Conservation (phyloP, 1,140 invertebrate genomes). For the Drosophila lini region DNA sequence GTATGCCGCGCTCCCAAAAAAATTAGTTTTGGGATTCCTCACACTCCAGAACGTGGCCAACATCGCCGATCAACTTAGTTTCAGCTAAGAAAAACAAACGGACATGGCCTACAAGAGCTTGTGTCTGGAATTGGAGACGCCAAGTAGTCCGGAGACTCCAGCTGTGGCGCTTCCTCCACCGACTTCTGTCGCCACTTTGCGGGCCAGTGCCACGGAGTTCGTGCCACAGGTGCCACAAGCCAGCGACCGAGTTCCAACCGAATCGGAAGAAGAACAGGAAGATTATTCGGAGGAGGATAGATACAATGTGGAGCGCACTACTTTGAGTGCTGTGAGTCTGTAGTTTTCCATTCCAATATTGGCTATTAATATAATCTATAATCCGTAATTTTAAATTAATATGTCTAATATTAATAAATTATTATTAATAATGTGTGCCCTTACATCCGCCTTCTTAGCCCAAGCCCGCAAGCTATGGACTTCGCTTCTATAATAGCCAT, state of each 20-base stretch:
- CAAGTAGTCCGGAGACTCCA: neutral
- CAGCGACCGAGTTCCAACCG: slow-evolving; percentile 7
- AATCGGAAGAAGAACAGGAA: slow-evolving; percentile 14
- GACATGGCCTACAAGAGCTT: slow-evolving; percentile 13
- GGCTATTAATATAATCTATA: neutral
- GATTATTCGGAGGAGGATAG: slow-evolving; percentile 13
- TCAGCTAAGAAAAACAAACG: neutral
- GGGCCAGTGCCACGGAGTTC: slow-evolving; percentile 41
- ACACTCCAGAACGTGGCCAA: slow-evolving; percentile 10
- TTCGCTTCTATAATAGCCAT: slow-evolving; percentile 17
- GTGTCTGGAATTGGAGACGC: slow-evolving; percentile 9
- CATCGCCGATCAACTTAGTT: neutral
- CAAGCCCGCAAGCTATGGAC: slow-evolving; percentile 18
- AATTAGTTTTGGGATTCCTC: slow-evolving; percentile 1
- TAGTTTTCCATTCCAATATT: neutral
- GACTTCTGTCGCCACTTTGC: slow-evolving; percentile 8
- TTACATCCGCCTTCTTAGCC: neutral
- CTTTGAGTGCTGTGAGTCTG: slow-evolving; percentile 13
- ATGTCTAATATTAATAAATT: too few relatives aligned
- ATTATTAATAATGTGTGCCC: too few relatives aligned
- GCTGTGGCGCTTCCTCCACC: neutral
- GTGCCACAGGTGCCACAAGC: slow-evolving; percentile 29
- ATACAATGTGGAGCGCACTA: slow-evolving; percentile 11
- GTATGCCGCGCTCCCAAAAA: slow-evolving; percentile 7
- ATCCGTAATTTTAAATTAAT: too few relatives aligned